phyloP scores from a whole-genome alignment of 2,113 vertebrate species.

The Phalacrocorax carbo region DNA sequence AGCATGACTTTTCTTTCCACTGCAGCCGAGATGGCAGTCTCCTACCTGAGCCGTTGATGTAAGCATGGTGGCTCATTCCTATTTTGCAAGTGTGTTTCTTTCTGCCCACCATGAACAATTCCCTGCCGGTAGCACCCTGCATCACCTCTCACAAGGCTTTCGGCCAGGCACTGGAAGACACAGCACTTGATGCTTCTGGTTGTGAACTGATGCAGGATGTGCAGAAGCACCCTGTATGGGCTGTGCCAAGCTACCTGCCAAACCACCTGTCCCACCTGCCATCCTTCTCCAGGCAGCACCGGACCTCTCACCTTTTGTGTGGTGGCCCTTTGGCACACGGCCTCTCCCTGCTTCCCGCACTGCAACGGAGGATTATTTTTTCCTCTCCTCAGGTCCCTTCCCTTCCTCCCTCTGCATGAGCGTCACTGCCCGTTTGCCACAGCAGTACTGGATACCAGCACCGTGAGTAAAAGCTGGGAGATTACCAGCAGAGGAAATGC shows the following conservation, averaged over 20 bases:
- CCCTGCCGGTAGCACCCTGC: not conserved
- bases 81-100: not conserved
- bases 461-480: conserved; percentile 19
- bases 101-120: not conserved
- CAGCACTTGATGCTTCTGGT: not conserved
- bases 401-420: not conserved
- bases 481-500: conserved; percentile 53
- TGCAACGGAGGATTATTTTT: fast-evolving
- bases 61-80: not conserved
- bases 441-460: conserved; percentile 17
- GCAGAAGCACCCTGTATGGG: not conserved
- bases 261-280: too few relatives aligned
- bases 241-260: not conserved
- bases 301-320: not conserved
- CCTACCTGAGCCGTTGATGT: not conserved
- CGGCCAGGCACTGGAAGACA: not conserved
- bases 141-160: not conserved
- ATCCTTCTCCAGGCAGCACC: not conserved
- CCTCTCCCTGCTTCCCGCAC: not conserved
- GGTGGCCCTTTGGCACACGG: fast-evolving
- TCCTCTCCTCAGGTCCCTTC: not conserved
- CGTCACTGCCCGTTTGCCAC: fast-evolving
- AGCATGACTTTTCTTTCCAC: not conserved
- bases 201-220: fast-evolving
- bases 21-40: not conserved